phyloP scores from a whole-genome alignment of 1,140 invertebrate genomes.

The Dendroctonus valens region DNA sequence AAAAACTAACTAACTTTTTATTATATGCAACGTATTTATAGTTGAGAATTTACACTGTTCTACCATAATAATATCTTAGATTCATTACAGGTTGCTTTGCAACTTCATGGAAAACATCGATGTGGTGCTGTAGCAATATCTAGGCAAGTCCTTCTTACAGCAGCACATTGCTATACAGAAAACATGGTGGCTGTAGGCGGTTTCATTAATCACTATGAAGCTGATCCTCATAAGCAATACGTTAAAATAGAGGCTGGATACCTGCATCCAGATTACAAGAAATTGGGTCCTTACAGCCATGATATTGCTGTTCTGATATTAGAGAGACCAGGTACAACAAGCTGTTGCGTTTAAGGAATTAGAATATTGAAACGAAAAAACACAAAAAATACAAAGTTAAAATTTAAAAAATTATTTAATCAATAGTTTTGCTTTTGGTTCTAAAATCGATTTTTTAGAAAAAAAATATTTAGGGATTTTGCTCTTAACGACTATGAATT shows the following conservation, averaged over 20 bases:
- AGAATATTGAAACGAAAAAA: no score
- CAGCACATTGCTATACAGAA: slow-evolving; percentile 63
- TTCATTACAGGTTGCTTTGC: slow-evolving; percentile 46
- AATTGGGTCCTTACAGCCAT: slow-evolving; percentile 64
- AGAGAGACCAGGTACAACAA: slow-evolving; percentile 41
- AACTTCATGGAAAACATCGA: slow-evolving; percentile 52
- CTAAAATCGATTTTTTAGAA: no score
- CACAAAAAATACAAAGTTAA: no score
- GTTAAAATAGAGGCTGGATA: slow-evolving; percentile 50
- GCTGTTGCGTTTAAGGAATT: no score
- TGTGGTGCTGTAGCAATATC: slow-evolving; percentile 65
- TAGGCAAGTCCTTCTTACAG: slow-evolving; percentile 60
- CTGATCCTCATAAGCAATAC: slow-evolving; percentile 29
- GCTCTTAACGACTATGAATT: no score
- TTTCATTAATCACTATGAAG: slow-evolving; percentile 45
- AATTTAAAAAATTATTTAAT: not conserved
- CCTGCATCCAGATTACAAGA: slow-evolving; percentile 58
- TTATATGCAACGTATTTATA: no score
- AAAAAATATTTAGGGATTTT: no score
- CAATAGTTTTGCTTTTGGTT: no score
- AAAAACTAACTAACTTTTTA: no score
- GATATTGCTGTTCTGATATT: slow-evolving; percentile 69
- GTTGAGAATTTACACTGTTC: no score
- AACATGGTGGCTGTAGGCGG: slow-evolving; percentile 52
- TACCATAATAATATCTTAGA: no score